Conservation (phyloP, 37 sponge, comb jelly and placozoan species). For the Haliclona indistincta region DNA sequence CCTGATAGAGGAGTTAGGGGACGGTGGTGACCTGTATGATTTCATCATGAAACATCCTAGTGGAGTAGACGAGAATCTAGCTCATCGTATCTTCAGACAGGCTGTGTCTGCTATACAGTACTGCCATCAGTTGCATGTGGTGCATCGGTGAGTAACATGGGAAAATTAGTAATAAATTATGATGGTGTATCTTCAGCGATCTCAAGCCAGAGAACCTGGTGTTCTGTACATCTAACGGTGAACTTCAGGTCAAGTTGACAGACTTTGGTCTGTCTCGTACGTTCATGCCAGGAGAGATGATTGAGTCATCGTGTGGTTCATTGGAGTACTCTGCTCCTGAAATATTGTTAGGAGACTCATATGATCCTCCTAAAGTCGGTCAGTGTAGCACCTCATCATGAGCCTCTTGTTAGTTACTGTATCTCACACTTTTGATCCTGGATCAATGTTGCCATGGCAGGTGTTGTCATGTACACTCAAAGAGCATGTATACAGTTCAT, state of each 20-base stretch:
- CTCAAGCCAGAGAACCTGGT: slow-evolving; percentile 97
- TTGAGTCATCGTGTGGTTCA: slow-evolving; percentile 92
- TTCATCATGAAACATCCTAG: slow-evolving; percentile 84
- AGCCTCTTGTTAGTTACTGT: not conserved
- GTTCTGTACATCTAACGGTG: slow-evolving; percentile 54
- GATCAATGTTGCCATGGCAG: not conserved
- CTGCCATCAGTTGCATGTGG: slow-evolving; percentile 95
- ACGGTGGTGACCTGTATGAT: slow-evolving; percentile 96
- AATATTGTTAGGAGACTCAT: slow-evolving; percentile 91
- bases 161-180: not conserved
- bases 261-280: slow-evolving; percentile 94
- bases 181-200: slow-evolving; percentile 55
- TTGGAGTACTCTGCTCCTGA: slow-evolving; percentile 97
- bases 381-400: no score
- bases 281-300: slow-evolving; percentile 92
- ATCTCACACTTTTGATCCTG: not conserved
- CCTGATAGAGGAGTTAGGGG: slow-evolving; percentile 91
- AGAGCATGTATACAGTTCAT: no score
- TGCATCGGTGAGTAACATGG: slow-evolving; percentile 40
- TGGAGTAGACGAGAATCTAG: slow-evolving; percentile 77
- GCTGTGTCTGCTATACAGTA: slow-evolving; percentile 89
- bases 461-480: no score
- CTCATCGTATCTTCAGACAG: slow-evolving; percentile 78
- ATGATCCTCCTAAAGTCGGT: slow-evolving; percentile 92
- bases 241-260: slow-evolving; percentile 75